phyloP scores from a whole-genome alignment of 2,797 vertebrate genomes.

The Mareca penelope region DNA sequence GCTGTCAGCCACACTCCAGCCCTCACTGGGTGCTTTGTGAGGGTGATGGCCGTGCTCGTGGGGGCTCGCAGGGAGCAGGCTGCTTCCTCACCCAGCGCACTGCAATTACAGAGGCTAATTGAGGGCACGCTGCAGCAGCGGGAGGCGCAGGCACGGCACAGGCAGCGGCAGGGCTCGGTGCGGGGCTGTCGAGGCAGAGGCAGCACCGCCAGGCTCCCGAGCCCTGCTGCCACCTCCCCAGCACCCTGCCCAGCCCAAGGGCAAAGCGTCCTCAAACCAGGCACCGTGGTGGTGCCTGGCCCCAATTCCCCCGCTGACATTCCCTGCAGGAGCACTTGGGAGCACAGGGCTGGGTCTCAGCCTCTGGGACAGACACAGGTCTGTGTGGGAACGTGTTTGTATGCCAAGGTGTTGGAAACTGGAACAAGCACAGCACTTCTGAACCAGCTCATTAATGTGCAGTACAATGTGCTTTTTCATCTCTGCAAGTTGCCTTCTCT shows the following conservation, averaged over 20 bases:
- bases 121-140: not conserved
- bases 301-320: accelerated
- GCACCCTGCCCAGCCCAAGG: accelerated
- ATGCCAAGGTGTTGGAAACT: not conserved
- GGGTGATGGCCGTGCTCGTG: not conserved
- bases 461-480: not conserved
- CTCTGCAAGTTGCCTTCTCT: not conserved
- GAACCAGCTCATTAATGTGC: not conserved
- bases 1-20: not conserved
- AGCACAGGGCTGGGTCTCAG: not conserved
- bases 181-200: not conserved
- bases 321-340: not conserved
- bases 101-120: constrained; percentile 8
- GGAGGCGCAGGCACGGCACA: not conserved
- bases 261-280: too few relatives aligned
- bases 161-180: not conserved
- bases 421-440: not conserved
- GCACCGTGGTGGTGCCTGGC: accelerated
- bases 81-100: not conserved
- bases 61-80: not conserved
- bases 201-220: not conserved
- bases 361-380: too few relatives aligned
- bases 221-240: too few relatives aligned
- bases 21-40: not conserved
- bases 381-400: not conserved